Conservation (phyloP, 92 coral and sea anemone species). For the Heteractis magnifica region DNA sequence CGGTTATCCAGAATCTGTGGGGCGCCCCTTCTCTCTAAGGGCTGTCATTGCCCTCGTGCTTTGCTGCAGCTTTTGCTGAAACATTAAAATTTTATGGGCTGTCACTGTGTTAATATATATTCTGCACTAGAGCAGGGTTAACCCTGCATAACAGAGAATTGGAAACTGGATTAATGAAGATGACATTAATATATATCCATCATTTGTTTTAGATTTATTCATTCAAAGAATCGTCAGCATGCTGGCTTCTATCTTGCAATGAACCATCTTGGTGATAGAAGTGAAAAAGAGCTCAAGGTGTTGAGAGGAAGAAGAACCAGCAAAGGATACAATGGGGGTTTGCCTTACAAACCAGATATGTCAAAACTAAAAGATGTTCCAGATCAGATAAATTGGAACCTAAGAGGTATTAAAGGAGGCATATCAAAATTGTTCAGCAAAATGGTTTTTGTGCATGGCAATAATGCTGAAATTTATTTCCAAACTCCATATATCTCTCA, state of each 20-base stretch:
- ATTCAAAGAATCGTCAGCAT: slow-evolving; percentile 93
- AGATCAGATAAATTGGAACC: slow-evolving; percentile 71
- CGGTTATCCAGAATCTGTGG: too few species aligned
- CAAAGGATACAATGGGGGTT: slow-evolving; percentile 79
- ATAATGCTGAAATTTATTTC: too few species aligned
- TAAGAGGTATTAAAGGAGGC: slow-evolving; percentile 52
- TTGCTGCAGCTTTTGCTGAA: too few species aligned
- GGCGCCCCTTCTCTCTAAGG: too few species aligned
- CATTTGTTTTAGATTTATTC: slow-evolving; percentile 61
- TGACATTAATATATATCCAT: background rate
- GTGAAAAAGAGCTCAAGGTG: slow-evolving; percentile 64
- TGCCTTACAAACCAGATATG: slow-evolving; percentile 81
- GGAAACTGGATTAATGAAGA: too few species aligned
- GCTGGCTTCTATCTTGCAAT: slow-evolving; percentile 74
- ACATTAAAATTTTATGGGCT: too few species aligned
- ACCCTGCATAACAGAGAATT: too few species aligned
- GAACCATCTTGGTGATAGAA: slow-evolving; percentile 85
- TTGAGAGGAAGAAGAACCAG: slow-evolving; percentile 81
- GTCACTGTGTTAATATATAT: too few species aligned
- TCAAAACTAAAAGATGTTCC: slow-evolving; percentile 73
- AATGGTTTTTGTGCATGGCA: too few species aligned
- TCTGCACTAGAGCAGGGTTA: too few species aligned
- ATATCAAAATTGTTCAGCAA: background rate
- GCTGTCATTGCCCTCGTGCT: too few species aligned
- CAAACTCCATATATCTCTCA: too few species aligned